Evolutionary conservation across 2,113 vertebrate genomes (phyloP).

Genomic region (Microtus oregoni): DNA sequence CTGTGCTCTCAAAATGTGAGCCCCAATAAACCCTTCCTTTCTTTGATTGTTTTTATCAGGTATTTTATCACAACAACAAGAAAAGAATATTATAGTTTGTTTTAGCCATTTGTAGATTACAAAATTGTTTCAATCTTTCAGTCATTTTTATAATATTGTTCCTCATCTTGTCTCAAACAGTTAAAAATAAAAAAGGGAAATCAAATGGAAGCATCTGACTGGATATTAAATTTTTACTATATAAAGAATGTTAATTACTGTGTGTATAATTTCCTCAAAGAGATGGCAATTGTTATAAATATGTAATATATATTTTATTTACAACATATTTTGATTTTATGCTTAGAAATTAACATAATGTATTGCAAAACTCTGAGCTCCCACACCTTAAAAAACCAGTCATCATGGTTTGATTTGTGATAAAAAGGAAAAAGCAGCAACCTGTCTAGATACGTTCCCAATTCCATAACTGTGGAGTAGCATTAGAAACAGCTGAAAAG

Average conservation of each 20-base stretch:
- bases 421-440: neutral
- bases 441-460: neutral
- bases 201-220: neutral
- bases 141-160: neutral
- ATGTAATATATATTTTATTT: neutral
- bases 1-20: neutral
- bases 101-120: neutral
- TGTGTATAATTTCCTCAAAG: neutral
- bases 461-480: neutral
- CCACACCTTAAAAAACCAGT: neutral
- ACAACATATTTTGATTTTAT: neutral
- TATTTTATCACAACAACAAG: neutral
- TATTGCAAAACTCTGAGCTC: neutral
- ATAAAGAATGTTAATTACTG: neutral
- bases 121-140: neutral
- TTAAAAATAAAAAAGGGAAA: neutral
- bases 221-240: neutral
- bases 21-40: neutral
- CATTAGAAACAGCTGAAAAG: neutral
- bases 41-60: neutral
- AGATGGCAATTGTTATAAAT: neutral
- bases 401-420: neutral
- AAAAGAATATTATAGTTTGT: neutral
- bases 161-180: neutral
- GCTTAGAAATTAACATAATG: neutral